Base-by-base conservation (phyloP, 92 coral and sea anemone species). In the Actinostola sp. region DNA sequence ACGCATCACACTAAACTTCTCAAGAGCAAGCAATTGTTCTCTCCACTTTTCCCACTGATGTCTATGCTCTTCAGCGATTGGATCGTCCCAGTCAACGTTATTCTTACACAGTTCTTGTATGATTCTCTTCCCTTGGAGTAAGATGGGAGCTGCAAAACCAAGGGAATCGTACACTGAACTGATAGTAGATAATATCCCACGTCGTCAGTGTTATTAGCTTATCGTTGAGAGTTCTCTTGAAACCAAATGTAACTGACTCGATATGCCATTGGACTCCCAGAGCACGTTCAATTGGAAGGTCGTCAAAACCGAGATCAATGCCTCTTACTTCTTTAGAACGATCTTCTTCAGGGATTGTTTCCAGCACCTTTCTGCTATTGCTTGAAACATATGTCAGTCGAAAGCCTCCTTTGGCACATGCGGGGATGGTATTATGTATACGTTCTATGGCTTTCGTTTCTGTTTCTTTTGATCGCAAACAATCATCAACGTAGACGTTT, bases 61-160 rank as follows among this genome's bases (percentile, higher is more conserved):
- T 20, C 17, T 17, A 25, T 44, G 35, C 0, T 69, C 75, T 24
- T 0, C 66, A 16, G 75, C 62, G 42, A 69, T 59, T 16, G 29
- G 63, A 46, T 51, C 75, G 53, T 69, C 75, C 75, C 75, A 69
- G 14, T 59, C 75, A 13, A 69, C 61, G 60, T 69, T 50, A 2
- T 20, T 38, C 24, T 34, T 29, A 27, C 75, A 69, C 20, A 69
- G 75, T 21, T 69, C 75, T 50, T 69, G 75, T 15, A 69, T 61
- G 26, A 69, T 69, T 33, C 38, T 9, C 44, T 69, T 69, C 23
- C 75, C 75, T 69, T 46, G 60, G 15, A 69, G 35, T 29, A 69
- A 59, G 38, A 50, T 59, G 26, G 75, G 75, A 34, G 75, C 75
- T 0, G 58, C 75, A 34, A 69, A 50, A 11, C 75, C 75, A 8